Percentiles rank a stretch among this genome's conserved stretches.
phyloP scores from a whole-genome alignment of 2,113 vertebrate genomes.

The Perca flavescens region DNA sequence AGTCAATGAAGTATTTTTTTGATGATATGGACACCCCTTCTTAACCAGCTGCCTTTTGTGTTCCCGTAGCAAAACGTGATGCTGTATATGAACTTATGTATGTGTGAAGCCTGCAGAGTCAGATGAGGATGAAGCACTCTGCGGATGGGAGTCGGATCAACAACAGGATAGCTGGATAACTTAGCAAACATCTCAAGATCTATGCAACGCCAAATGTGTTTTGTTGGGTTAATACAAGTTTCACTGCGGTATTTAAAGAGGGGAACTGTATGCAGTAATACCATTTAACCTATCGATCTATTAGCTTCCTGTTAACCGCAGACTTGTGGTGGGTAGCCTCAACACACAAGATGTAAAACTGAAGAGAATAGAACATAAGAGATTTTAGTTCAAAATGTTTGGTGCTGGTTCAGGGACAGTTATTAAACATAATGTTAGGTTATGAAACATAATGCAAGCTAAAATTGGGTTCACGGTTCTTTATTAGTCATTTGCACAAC shows the following conservation, averaged over 20 bases:
- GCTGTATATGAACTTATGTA: neutral
- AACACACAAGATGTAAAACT: neutral
- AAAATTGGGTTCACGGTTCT: neutral
- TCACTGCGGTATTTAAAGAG: neutral
- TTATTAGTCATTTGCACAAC: too few relatives aligned
- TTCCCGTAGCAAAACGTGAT: neutral
- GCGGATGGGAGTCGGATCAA: neutral
- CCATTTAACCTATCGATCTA: conserved; percentile 18
- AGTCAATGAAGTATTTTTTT: conserved; percentile 23
- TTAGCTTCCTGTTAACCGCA: conserved; percentile 20
- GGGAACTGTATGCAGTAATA: conserved; percentile 38
- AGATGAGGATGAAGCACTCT: conserved; percentile 1
- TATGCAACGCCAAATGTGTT: neutral
- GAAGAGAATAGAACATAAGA: neutral
- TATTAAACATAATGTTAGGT: neutral
- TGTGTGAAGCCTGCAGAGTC: neutral
- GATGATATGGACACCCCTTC: neutral
- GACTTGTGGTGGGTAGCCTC: neutral
- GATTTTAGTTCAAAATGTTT: neutral
- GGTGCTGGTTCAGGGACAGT: neutral
- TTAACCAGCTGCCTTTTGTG: conserved; percentile 25
- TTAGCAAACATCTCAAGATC: neutral
- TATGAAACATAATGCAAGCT: neutral
- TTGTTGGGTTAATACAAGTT: neutral
- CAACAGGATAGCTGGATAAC: neutral